Percentiles rank a stretch among this genome's conserved stretches.
Conservation (phyloP, 2,113 vertebrate species). For the Stictonetta naevosa region DNA sequence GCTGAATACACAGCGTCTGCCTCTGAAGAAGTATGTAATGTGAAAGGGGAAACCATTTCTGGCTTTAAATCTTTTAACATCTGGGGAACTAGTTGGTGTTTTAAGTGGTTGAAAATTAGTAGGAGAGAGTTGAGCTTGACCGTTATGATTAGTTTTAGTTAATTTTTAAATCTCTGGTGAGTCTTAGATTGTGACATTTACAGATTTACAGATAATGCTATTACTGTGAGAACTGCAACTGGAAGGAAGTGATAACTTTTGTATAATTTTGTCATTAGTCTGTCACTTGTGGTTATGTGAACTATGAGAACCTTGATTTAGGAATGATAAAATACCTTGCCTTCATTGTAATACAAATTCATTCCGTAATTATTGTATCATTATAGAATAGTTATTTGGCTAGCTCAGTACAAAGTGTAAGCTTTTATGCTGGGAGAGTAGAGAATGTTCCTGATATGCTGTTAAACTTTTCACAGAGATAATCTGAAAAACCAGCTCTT, state of each 20-base stretch:
- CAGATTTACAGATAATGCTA: neutral
- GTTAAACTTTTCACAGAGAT: neutral
- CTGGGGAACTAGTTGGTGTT: neutral
- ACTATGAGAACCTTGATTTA: neutral
- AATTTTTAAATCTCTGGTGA: neutral
- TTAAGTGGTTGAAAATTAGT: neutral
- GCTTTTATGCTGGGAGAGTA: neutral
- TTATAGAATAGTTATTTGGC: neutral
- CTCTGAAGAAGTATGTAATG: slow-evolving; percentile 87
- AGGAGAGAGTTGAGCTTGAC: neutral
- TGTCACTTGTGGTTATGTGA: neutral
- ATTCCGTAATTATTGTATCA: neutral
- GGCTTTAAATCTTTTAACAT: neutral
- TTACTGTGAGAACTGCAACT: neutral
- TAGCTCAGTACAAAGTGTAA: neutral
- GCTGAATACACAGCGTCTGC: slow-evolving; percentile 81
- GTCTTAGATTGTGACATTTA: neutral
- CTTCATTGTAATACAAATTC: neutral
- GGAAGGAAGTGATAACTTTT: neutral
- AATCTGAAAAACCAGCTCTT: neutral
- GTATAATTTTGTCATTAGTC: neutral
- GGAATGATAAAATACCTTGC: neutral
- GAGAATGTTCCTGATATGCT: neutral
- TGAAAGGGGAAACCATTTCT: neutral
- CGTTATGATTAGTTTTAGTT: neutral